A percentile compares a stretch with the other conserved stretches of the same genome.
phyloP scores from a whole-genome alignment of 1,140 invertebrate genomes.

The Bombus sibiricus region DNA sequence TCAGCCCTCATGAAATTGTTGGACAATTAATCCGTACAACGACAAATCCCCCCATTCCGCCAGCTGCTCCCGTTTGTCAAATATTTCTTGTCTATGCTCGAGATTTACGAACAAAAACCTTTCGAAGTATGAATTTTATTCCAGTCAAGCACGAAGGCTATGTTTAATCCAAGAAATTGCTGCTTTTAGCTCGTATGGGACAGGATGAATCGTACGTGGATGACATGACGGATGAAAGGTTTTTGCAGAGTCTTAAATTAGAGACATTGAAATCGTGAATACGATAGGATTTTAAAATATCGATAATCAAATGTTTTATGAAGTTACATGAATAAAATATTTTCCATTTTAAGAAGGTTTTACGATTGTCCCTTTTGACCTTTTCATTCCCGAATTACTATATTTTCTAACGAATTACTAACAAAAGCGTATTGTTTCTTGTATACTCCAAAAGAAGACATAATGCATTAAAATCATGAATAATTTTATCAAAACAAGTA shows the following conservation, averaged over 20 bases:
- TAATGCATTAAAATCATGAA: too few relatives aligned
- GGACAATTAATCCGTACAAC: slow-evolving; percentile 26
- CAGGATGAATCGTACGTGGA: neutral
- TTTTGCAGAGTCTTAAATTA: neutral
- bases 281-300: neutral
- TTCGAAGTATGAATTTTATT: neutral
- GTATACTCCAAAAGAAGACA: neutral
- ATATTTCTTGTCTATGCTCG: neutral
- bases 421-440: too few relatives aligned
- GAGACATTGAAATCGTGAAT: neutral
- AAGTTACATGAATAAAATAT: neutral
- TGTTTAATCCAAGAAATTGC: neutral
- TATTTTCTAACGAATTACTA: too few relatives aligned
- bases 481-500: too few relatives aligned
- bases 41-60: neutral
- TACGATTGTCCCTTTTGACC: too few relatives aligned
- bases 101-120: neutral
- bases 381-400: too few relatives aligned
- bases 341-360: too few relatives aligned
- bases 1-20: slow-evolving; percentile 31
- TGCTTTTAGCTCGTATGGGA: neutral
- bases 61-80: neutral
- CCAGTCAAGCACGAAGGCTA: neutral
- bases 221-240: neutral
- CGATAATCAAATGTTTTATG: neutral